Base-by-base conservation (phyloP, 2,888 invertebrate species). In the Tetragonula carbonaria region DNA sequence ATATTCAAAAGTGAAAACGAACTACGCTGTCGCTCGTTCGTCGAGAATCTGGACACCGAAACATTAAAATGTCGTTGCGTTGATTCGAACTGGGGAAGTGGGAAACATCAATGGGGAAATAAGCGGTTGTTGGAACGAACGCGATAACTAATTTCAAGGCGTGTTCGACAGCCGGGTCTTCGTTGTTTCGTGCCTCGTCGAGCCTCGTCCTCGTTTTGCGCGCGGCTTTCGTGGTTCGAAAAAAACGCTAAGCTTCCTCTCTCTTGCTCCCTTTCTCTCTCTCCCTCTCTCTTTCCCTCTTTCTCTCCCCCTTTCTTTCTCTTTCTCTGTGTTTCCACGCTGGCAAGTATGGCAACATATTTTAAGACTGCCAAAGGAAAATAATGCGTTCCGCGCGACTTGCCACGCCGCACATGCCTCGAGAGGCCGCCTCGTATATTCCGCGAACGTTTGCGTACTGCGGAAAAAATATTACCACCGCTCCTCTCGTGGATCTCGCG, bases 351-450 rank as follows among this genome's bases (percentile, higher is more conserved):
- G 67, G 59, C 85, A 70, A 86, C 85, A 81, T 85, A 86, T 86
- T 85, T 86, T 78, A 68, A 78, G 78, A 28, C 85, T 86, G 85
- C 85, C 85, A 86, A 86, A 86, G 85, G 78, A 66, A 86, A 86
- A 86, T 86, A 85, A 86, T 86, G 85, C 74, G 85, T 86, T 86
- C 85, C 85, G 85, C 85, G 85, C 85, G 85, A 78, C 85, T 86
- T 85, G 70, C 80, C 78, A 70, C 85, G 78, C 74, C 62, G 85
- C 85, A 68, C 85, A 85, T 81, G 85, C 85, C 75, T 57, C 72
- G 23, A 23, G 45, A 51, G 65, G 55, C 66, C 62, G 67, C 66
- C 57, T 74, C 85, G 85, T 85, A 85, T 84, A 85, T 85, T 70
- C 73, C 78, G 23, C 65, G 83, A 53, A 65, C 76, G 68, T 28